Conservation (phyloP, 2,113 vertebrate species). For the Zosterops borbonicus region DNA sequence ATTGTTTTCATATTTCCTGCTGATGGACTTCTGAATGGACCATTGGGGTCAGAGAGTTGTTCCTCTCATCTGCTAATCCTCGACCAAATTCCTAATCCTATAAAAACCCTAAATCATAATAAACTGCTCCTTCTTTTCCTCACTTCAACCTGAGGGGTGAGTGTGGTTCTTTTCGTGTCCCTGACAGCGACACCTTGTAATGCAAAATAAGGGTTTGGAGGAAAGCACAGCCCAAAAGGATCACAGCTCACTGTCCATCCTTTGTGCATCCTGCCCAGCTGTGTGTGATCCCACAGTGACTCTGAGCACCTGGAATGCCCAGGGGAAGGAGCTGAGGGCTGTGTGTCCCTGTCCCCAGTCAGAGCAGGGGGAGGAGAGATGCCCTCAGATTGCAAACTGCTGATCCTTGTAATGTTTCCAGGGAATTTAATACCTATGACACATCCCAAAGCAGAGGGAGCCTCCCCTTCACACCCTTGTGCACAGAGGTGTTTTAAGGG, state of each 20-base stretch:
- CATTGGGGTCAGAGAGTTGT: no score
- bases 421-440: background rate
- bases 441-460: background rate
- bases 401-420: background rate
- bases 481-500: background rate
- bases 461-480: background rate
- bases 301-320: rapidly evolving
- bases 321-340: no score
- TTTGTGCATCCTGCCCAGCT: background rate
- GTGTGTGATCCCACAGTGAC: background rate
- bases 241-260: rapidly evolving
- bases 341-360: background rate
- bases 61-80: no score
- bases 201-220: background rate
- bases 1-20: no score
- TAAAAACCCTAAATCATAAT: no score
- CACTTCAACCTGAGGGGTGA: no score
- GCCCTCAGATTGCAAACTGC: background rate
- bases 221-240: rapidly evolving
- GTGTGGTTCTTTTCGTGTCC: no score
- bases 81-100: no score
- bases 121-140: no score
- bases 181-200: no score
- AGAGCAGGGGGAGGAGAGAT: background rate
- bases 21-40: no score